Evolutionary conservation across 2,888 invertebrate species (phyloP), one percentile per base, ranked within the genome.

Genomic region (Tanytarsus gracilentus): DNA sequence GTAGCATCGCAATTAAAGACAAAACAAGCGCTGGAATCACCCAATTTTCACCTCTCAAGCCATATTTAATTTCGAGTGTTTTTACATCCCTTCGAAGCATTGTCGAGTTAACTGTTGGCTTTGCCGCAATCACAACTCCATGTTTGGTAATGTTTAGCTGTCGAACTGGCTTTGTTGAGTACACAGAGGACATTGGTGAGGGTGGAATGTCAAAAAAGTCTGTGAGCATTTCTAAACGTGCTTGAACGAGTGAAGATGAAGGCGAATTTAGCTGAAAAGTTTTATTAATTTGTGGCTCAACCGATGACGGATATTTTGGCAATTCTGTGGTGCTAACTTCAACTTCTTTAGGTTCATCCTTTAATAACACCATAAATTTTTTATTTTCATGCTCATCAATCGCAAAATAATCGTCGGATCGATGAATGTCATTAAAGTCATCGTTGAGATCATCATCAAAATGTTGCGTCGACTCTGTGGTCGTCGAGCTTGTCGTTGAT

Each of bases 11-110:
- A 27, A 89, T 79, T 33, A 87, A 85, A 61, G 92, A 86, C 63
- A 93, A 79, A 16, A 90, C 86, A 62, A 94, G 79, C 58, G 95
- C 81, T 1, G 94, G 93, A 65, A 93, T 83, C 33, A 93, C 92
- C 96, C 96, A 95, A 18, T 88, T 81, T 70, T 92, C 90, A 65
- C 83, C 78, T 60, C 88, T 78, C 52, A 85, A 72, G 56, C 79
- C 74, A 49, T 64, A 62, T 52, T 52, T 50, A 63, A 62, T 64
- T 53, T 61, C 49, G 44, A 33, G 16, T 62, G 49, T 64, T 61
- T 27, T 51, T 39, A 40, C 63, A 60, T 62, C 61, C 65, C 18
- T 11, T 18, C 49, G 49, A 23, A 25, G 6, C 16, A 18, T 40
- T 51, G 63, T 67, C 64, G 18, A 65, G 65, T 56, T 69, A 64